A percentile compares a stretch with the other conserved stretches of the same genome.
phyloP scores from a whole-genome alignment of 2,797 vertebrate species.

The Perodicticus potto region DNA sequence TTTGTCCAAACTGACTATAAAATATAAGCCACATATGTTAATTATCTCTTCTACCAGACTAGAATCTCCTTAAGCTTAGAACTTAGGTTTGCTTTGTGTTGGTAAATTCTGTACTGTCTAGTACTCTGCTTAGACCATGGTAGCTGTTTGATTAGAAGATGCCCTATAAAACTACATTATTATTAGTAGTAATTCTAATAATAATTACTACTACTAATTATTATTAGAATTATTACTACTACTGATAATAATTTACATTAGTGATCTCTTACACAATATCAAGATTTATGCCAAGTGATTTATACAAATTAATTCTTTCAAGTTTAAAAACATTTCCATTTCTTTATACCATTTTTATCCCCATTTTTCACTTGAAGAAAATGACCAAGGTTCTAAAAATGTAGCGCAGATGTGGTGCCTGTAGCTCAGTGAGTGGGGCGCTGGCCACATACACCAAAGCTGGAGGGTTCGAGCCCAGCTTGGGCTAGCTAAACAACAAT shows the following conservation, averaged over 20 bases:
- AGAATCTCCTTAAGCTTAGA: neutral
- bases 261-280: neutral
- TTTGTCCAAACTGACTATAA: neutral
- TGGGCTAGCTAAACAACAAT: too few species aligned
- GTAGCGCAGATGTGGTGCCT: neutral
- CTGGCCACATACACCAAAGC: too few species aligned
- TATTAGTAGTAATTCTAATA: neutral
- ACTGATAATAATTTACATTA: neutral
- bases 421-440: too few species aligned
- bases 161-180: neutral
- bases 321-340: neutral
- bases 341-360: neutral
- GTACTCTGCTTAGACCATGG: neutral
- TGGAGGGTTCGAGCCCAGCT: too few species aligned
- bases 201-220: neutral
- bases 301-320: neutral
- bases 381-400: neutral
- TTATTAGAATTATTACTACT: too few species aligned
- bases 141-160: neutral
- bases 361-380: neutral
- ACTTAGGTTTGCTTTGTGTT: slow-evolving; percentile 7
- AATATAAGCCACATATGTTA: neutral
- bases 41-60: neutral
- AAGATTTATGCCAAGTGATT: neutral
- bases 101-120: neutral